These are phyloP conservation scores for Cervus canadensis DNA, from an alignment of 2,113 vertebrate genomes.

Conservation along the genomic window DNA sequence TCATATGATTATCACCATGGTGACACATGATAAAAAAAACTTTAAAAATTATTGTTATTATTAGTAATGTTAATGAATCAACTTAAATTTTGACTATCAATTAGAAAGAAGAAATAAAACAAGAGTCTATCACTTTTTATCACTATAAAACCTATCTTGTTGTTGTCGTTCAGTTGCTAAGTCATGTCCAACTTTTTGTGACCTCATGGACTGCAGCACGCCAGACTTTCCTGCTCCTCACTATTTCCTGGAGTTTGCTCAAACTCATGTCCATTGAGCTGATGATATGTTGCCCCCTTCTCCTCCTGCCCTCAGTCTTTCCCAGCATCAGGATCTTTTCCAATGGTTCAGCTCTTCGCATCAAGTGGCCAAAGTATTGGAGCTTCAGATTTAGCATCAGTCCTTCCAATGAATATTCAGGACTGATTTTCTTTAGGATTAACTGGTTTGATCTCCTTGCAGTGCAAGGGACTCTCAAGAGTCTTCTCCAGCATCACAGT, in stretches of 20 bases:
- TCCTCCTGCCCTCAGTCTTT: neutral
- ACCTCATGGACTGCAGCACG: neutral
- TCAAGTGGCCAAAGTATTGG: neutral
- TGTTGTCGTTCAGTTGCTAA: neutral
- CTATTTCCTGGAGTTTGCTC: neutral
- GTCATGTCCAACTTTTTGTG: neutral
- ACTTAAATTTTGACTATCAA: neutral
- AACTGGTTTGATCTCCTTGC: neutral
- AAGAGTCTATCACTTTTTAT: neutral
- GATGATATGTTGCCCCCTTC: neutral
- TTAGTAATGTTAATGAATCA: neutral
- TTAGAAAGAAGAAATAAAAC: neutral
- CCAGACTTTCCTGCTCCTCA: neutral
- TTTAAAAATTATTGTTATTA: neutral
- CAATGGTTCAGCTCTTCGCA: neutral
- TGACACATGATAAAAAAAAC: neutral
- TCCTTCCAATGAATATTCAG: neutral
- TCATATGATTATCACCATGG: neutral
- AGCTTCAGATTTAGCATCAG: neutral
- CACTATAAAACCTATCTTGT: neutral
- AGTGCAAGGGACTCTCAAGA: neutral
- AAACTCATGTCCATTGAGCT: neutral
- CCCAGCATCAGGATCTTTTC: neutral
- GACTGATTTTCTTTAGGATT: neutral
- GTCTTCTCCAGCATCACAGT: neutral